A percentile compares a stretch with the other conserved stretches of the same genome.
Evolutionary conservation across 2,113 vertebrate genomes (phyloP).

Genomic region (Emydura subglobosa): DNA sequence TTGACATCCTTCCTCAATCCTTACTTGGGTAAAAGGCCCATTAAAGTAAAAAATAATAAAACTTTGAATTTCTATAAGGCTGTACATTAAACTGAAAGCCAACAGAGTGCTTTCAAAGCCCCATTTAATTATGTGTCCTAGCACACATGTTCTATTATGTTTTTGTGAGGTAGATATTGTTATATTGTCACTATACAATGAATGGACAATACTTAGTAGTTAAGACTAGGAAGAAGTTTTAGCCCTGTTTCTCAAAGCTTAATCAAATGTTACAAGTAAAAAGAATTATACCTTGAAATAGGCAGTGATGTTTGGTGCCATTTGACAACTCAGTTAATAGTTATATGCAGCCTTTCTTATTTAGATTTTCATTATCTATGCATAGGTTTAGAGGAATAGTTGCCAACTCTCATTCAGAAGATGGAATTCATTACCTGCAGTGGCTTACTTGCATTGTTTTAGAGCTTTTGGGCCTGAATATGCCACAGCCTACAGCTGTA

Average conservation of each 20-base stretch:
- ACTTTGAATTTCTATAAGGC: not conserved
- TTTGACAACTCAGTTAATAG: not conserved
- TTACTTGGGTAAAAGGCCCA: not conserved
- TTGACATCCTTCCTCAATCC: not conserved
- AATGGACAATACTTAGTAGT: not conserved
- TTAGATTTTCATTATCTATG: not conserved
- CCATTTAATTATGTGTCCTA: not conserved
- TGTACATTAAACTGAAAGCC: not conserved
- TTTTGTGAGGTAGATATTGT: not conserved
- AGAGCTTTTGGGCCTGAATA: constrained; percentile 18
- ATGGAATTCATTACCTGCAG: constrained; percentile 30
- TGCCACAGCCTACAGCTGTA: constrained; percentile 43
- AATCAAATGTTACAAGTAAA: not conserved
- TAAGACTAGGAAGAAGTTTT: not conserved
- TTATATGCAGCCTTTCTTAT: not conserved
- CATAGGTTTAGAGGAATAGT: constrained; percentile 24
- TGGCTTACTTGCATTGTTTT: constrained; percentile 23
- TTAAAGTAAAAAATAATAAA: not conserved
- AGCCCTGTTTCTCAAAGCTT: not conserved
- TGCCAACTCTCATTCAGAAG: constrained; percentile 5
- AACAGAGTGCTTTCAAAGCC: not conserved
- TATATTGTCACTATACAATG: not conserved
- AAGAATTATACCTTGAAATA: not conserved
- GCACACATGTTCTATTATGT: not conserved
- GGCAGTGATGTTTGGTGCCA: not conserved